phyloP scores from a whole-genome alignment of 2,113 vertebrate genomes.

The Phoenicopterus ruber region DNA sequence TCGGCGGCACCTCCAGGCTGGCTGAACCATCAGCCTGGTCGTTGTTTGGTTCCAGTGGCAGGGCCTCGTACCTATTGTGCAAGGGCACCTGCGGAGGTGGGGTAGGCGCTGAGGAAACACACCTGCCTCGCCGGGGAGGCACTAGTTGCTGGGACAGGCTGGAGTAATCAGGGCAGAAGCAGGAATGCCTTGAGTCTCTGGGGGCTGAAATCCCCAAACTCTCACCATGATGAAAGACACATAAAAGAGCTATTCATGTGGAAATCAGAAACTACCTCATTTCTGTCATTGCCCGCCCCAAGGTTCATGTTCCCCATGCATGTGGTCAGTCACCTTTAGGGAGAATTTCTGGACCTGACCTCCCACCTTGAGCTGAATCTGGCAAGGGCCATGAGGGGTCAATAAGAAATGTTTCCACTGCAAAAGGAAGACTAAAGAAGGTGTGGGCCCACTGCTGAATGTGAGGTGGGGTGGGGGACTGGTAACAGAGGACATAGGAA shows the following conservation, averaged over 20 bases:
- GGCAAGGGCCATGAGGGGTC: neutral
- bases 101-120: too few species aligned
- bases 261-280: neutral
- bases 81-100: too few species aligned
- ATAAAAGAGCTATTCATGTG: neutral
- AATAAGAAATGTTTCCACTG: neutral
- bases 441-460: neutral
- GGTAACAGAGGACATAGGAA: neutral
- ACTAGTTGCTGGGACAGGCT: neutral
- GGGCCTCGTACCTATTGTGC: too few species aligned
- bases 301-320: neutral
- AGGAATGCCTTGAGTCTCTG: neutral
- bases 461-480: too few species aligned
- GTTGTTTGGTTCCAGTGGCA: too few species aligned
- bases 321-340: neutral
- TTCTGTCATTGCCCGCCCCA: neutral
- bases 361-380: neutral
- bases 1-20: too few species aligned
- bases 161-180: neutral
- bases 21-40: too few species aligned
- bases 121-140: too few species aligned
- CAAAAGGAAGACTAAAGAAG: neutral
- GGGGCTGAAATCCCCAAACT: neutral
- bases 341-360: neutral
- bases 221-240: neutral